A percentile compares a stretch with the other conserved stretches of the same genome.
Evolutionary conservation across 1,140 invertebrate genomes (phyloP).

Genomic region (Amyelois transitella): DNA sequence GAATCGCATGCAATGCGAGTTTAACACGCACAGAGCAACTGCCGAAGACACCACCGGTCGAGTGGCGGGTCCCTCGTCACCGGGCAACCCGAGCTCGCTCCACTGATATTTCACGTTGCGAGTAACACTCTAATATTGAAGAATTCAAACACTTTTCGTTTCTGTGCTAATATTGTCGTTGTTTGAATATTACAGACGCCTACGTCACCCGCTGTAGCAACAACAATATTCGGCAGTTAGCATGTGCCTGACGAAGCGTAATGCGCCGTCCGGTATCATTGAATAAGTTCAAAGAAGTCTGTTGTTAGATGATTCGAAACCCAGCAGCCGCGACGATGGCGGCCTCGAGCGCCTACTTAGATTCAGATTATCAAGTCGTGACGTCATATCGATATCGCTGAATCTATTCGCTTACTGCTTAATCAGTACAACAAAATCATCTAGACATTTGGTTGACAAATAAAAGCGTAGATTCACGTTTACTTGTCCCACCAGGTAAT

Average conservation of each 20-base stretch:
- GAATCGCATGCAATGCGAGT: constrained; percentile 25
- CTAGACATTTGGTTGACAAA: not conserved
- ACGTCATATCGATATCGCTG: constrained; percentile 4
- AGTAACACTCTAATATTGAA: constrained; percentile 6
- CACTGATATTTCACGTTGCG: constrained; percentile 32
- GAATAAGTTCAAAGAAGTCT: not conserved
- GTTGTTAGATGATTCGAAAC: not conserved
- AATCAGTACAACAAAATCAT: not conserved
- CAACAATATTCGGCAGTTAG: constrained; percentile 35
- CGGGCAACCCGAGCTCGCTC: constrained; percentile 46
- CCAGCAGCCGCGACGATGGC: not conserved
- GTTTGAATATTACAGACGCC: constrained; percentile 14
- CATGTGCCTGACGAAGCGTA: constrained; percentile 17
- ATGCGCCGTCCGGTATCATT: not conserved
- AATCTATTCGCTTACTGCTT: not conserved
- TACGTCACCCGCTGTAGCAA: constrained; percentile 24
- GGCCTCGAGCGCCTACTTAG: constrained; percentile 1
- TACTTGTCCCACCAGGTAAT: too few relatives aligned
- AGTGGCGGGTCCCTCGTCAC: constrained; percentile 58
- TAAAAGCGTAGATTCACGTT: too few relatives aligned
- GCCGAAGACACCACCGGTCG: constrained; percentile 65
- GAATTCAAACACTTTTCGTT: constrained; percentile 7
- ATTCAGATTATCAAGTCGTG: constrained; percentile 3
- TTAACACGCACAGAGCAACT: constrained; percentile 49
- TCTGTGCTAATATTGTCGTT: constrained; percentile 4